Base-by-base conservation (phyloP, 2,113 vertebrate species). In the Talpa occidentalis region DNA sequence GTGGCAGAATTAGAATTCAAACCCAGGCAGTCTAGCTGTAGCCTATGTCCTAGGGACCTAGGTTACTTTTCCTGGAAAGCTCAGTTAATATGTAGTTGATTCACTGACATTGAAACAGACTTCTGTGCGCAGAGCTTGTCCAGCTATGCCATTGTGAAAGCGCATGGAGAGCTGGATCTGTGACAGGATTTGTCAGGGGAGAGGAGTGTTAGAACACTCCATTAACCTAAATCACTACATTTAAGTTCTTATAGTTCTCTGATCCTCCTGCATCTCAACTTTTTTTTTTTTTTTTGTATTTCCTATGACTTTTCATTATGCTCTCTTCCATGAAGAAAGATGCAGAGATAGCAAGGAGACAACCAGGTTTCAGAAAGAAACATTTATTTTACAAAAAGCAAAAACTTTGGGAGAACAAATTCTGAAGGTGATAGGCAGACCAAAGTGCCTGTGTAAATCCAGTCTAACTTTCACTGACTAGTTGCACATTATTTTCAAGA, bases 301-400 rank as follows among this genome's bases (percentile, higher is more conserved):
- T 47, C 70, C 32, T 79, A 6, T 26, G 77, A 62, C 17, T 19
- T 67, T 42, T 79, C n/a, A 44, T 83, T 90, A 35, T 17, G 37
- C 24, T 56, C n/a, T 47, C 40, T 76, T 67, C 90, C 37, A 9
- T 79, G 56, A 92, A 95, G 59, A 93, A 49, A 74, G 80, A 32
- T 16, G 12, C 32, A 82, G 54, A 62, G 49, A 52, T 52, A 15
- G 49, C 16, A 52, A 52, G 16, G 49, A 52, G 49, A 52, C 16
- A 52, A 52, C 15, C 5, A 52, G 16, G 42, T 15, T 62, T 40
- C 14, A 83, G 47, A 83, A 90, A 92, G 37, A 90, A 72, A 91
- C 24, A 35, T n/a, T 79, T 80, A 64, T 11, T 79, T 28, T 52
- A 80, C 40, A 74, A 83, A 84, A 72, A 64, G 6, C 8, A 64